Evolutionary conservation across 2,888 invertebrate genomes (phyloP).

Genomic region (Tachina fera): DNA sequence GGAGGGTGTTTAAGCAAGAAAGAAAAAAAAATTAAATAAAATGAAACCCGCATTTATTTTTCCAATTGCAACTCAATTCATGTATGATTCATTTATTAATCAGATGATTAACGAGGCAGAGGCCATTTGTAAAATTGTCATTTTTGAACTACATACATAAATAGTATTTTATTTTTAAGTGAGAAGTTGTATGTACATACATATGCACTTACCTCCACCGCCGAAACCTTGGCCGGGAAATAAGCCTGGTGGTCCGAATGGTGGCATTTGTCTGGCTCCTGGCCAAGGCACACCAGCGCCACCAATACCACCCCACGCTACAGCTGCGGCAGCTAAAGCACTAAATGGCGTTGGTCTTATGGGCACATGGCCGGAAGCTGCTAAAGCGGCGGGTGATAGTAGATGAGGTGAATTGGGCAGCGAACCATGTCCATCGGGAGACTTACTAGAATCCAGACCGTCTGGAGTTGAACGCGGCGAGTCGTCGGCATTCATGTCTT

Average conservation of each 20-base stretch:
- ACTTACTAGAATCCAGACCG: slow-evolving; percentile 81
- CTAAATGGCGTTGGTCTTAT: slow-evolving; percentile 91
- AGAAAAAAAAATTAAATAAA: not conserved
- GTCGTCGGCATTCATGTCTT: slow-evolving; percentile 87
- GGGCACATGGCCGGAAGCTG: slow-evolving; percentile 85
- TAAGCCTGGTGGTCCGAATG: slow-evolving; percentile 86
- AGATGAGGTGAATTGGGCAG: slow-evolving; percentile 78
- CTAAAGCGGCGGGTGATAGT: slow-evolving; percentile 80
- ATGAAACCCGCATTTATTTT: slow-evolving; percentile 34
- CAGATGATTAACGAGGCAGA: slow-evolving; percentile 57
- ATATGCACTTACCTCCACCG: slow-evolving; percentile 84
- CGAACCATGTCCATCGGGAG: slow-evolving; percentile 77
- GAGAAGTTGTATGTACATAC: slow-evolving; percentile 25
- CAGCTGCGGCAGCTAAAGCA: slow-evolving; percentile 89
- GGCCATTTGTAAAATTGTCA: slow-evolving; percentile 40
- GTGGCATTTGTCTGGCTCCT: slow-evolving; percentile 85
- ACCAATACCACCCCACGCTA: slow-evolving; percentile 86
- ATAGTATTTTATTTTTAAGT: too few relatives aligned
- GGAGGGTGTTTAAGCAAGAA: not conserved
- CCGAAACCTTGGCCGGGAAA: slow-evolving; percentile 87
- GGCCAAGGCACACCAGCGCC: slow-evolving; percentile 85
- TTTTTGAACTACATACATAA: too few relatives aligned
- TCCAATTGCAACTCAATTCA: slow-evolving; percentile 1
- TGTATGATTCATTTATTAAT: slow-evolving; percentile 51
- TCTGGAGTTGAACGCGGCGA: slow-evolving; percentile 82